Evolutionary conservation across 2,113 vertebrate species (phyloP), one percentile per base, ranked within the genome.

Genomic region (Craseonycteris thonglongyai): DNA sequence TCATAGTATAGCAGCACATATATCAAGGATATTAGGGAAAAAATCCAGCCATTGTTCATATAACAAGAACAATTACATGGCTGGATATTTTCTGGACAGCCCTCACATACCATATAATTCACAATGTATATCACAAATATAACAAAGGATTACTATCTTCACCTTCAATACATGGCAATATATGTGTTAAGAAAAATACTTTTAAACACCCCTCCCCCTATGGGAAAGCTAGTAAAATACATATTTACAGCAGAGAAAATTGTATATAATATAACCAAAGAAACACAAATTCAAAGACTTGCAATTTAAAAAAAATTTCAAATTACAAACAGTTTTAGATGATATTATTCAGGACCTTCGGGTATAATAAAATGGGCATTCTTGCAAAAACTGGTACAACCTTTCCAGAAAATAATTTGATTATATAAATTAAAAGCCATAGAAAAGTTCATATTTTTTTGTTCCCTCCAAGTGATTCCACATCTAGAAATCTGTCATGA

Each of bases 181-280:
- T 69, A 71, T 21, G 6, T 72, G 18, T 89, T 51, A 69, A 82
- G 47, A 88, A 91, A 92, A 87, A 83, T 13, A 89, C 56, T 65
- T n/a, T n/a, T n/a, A n/a, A 86, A 95, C 58, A 47, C 47, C 12
- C 47, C 47, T n/a, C 2, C 5, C 12, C 63, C 28, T 72, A 7
- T 0, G 63, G 49, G 78, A 96, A 93, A 94, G 28, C 61, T 81
- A 72, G 15, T 28, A 42, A 88, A 94, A 94, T 4, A 35, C 16
- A 66, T 58, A 83, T 78, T 71, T 91, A 91, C 16, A 86, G 63
- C 82, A 88, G 28, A 90, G 8, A 42, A 81, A 94, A 94, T 45
- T 51, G 8, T 59, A 81, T 79, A 11, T 63, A 35, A 86, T 35
- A 33, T 45, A 68, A 71, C 40, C 15, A 84, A 85, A 93, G 28